Conservation (phyloP, 2,113 vertebrate genomes). For the Sphaerodactylus townsendi region DNA sequence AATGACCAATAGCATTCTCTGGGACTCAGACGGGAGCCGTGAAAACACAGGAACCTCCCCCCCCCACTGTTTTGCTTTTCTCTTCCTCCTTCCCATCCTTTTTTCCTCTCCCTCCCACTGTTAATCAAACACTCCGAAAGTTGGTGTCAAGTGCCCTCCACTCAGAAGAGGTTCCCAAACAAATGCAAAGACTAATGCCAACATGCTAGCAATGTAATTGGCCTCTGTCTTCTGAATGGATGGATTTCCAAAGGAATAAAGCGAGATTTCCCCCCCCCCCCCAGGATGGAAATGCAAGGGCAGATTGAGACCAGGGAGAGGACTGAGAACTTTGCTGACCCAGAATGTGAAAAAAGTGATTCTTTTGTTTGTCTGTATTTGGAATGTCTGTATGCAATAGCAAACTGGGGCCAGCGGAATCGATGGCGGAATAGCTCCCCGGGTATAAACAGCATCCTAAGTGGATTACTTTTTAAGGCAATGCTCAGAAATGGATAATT, state of each 20-base stretch:
- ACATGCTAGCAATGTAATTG: conserved; percentile 55
- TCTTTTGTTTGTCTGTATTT: not conserved
- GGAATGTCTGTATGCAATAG: not conserved
- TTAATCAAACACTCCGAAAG: conserved; percentile 63
- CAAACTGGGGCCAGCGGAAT: not conserved
- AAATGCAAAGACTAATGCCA: conserved; percentile 51
- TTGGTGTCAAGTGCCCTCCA: conserved; percentile 59
- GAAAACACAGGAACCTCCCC: conserved; percentile 19
- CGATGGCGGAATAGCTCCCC: not conserved
- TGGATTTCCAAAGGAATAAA: conserved; percentile 52
- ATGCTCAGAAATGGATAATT: not conserved
- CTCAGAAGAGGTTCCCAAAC: conserved; percentile 61
- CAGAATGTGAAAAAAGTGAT: not conserved
- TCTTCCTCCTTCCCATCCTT: conserved; percentile 2
- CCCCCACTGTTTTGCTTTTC: not conserved
- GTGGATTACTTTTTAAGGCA: conserved; percentile 20
- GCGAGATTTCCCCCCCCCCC: not conserved
- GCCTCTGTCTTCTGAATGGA: conserved; percentile 38
- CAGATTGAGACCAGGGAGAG: not conserved
- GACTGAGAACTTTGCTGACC: not conserved
- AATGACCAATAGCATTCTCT: not conserved
- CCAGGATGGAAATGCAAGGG: not conserved
- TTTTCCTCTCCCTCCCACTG: conserved; percentile 8
- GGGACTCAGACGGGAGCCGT: not conserved
- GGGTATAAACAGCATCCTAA: not conserved